Evolutionary conservation across 92 coral and sea anemone genomes (phyloP).

Genomic region (Palythoa caribaeorum): DNA sequence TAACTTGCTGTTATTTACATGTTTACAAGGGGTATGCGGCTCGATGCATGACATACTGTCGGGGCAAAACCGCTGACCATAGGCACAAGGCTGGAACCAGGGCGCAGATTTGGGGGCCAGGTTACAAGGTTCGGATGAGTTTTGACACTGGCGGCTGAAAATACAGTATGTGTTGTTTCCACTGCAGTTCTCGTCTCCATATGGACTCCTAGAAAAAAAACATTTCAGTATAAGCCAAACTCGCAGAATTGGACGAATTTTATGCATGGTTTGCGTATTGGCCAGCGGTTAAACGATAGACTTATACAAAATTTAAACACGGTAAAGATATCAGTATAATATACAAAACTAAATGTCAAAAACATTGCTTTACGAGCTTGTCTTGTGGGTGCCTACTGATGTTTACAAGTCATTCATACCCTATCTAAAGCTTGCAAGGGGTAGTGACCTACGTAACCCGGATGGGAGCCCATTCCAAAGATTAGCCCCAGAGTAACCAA

Average conservation of each 20-base stretch:
- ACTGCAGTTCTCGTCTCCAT: slow-evolving; percentile 22
- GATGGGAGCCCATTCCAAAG: too few species aligned
- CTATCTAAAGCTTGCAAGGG: too few species aligned
- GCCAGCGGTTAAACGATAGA: too few species aligned
- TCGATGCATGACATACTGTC: slow-evolving; percentile 32
- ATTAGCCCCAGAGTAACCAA: too few species aligned
- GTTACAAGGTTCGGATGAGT: neutral
- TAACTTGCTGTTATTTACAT: neutral
- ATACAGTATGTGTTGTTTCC: slow-evolving; percentile 30
- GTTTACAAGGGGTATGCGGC: neutral
- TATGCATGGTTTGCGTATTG: neutral
- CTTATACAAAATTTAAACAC: too few species aligned
- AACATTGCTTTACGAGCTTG: too few species aligned
- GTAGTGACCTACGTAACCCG: too few species aligned
- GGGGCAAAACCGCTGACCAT: slow-evolving; percentile 38
- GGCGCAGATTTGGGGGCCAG: slow-evolving; percentile 2
- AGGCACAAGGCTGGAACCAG: slow-evolving; percentile 19
- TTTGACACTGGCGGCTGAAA: slow-evolving; percentile 16
- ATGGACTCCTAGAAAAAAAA: slow-evolving; percentile 22
- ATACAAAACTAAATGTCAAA: too few species aligned
- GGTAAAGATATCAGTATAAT: too few species aligned
- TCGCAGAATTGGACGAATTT: neutral
- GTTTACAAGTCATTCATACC: too few species aligned
- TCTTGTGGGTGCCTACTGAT: too few species aligned
- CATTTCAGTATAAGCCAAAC: too few species aligned